phyloP scores from a whole-genome alignment of 2,797 vertebrate genomes.

The Sebastolobus altivelis region DNA sequence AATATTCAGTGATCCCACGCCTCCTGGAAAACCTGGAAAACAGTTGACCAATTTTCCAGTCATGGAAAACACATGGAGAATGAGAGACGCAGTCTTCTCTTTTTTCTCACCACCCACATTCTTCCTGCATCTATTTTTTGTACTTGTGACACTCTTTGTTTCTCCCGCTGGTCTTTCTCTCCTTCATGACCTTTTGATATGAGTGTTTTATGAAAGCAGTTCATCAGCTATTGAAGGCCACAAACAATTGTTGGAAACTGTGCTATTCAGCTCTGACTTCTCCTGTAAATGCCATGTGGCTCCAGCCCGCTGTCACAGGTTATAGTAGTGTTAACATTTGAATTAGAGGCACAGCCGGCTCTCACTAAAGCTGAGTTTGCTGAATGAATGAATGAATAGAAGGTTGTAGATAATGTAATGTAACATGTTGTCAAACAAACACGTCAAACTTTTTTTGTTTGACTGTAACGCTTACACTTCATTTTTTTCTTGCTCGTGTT shows the following conservation, averaged over 20 bases:
- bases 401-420: background rate
- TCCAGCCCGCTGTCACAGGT: conserved; percentile 5
- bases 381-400: background rate
- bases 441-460: background rate
- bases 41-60: too few relatives aligned
- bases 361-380: background rate
- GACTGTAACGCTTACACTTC: too few relatives aligned
- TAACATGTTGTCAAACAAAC: background rate
- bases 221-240: conserved; percentile 40
- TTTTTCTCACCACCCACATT: conserved; percentile 1
- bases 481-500: background rate
- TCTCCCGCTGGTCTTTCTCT: conserved; percentile 5
- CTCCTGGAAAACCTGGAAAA: too few relatives aligned
- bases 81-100: background rate
- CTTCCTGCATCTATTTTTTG: background rate
- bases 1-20: background rate
- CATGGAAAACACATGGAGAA: too few relatives aligned
- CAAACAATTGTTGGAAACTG: conserved; percentile 27
- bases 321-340: conserved; percentile 32
- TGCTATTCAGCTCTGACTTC: conserved; percentile 28
- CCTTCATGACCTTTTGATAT: conserved; percentile 47
- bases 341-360: conserved; percentile 8
- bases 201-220: conserved; percentile 30
- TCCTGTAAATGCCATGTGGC: conserved; percentile 33
- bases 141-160: conserved; percentile 19